phyloP scores from a whole-genome alignment of 2,888 invertebrate species.

The Rhimphoctona megacephalus region DNA sequence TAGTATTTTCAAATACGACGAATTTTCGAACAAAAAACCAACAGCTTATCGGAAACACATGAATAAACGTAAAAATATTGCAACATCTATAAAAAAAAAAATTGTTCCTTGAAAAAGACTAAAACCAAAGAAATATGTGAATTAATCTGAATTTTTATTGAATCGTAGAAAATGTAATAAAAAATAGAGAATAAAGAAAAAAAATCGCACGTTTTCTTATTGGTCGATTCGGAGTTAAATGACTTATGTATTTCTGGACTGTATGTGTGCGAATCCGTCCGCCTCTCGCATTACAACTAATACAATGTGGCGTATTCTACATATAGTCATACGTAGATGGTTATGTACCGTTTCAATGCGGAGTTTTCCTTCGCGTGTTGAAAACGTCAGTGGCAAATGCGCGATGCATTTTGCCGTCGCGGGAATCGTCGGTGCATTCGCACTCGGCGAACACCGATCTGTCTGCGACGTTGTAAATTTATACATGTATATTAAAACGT shows the following conservation, averaged over 20 bases:
- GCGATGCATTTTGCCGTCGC: constrained; percentile 24
- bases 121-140: background rate
- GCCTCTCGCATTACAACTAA: constrained; percentile 28
- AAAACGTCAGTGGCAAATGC: constrained; percentile 20
- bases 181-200: background rate
- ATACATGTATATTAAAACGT: constrained; percentile 4
- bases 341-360: constrained; percentile 55
- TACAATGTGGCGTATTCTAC: constrained; percentile 30
- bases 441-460: constrained; percentile 39
- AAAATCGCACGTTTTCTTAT: background rate
- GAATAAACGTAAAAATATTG: background rate
- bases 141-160: background rate
- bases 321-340: constrained; percentile 56
- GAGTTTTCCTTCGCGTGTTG: constrained; percentile 57
- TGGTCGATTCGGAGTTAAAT: background rate
- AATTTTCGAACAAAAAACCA: background rate
- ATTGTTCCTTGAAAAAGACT: background rate
- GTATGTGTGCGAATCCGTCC: constrained; percentile 17
- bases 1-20: too few relatives aligned
- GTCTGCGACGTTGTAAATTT: background rate
- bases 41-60: background rate
- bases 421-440: constrained; percentile 47
- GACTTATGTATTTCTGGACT: constrained; percentile 3
- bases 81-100: background rate
- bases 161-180: background rate